Percentiles rank a stretch among this genome's conserved stretches.
phyloP scores from a whole-genome alignment of 2,113 vertebrate genomes.

The Accipiter virgatus region DNA sequence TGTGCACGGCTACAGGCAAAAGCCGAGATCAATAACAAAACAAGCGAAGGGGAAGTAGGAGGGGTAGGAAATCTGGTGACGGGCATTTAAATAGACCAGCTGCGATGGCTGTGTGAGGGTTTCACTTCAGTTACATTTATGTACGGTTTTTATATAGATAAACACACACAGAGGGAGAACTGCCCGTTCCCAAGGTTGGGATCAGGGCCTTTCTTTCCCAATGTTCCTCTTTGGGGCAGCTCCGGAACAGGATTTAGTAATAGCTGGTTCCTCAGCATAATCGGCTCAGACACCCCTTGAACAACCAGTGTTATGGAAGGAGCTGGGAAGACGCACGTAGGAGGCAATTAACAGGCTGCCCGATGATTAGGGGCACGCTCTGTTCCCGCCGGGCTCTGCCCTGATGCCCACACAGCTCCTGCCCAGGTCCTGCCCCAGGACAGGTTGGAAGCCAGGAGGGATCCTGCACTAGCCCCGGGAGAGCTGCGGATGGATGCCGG shows the following conservation, averaged over 20 bases:
- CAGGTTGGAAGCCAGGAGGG: not conserved
- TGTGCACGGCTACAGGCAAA: fast-evolving
- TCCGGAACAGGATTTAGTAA: not conserved
- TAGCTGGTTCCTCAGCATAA: fast-evolving
- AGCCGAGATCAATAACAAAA: fast-evolving
- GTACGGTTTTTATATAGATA: fast-evolving
- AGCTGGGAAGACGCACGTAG: not conserved
- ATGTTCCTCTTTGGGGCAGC: not conserved
- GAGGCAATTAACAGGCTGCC: not conserved
- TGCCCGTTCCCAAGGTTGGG: not conserved
- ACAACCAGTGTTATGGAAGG: not conserved
- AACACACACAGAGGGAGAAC: fast-evolving
- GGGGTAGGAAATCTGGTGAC: not conserved
- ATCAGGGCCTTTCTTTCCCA: fast-evolving
- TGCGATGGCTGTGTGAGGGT: fast-evolving
- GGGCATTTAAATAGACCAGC: not conserved
- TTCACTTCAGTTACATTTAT: fast-evolving
- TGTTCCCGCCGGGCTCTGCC: not conserved
- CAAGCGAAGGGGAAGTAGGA: not conserved
- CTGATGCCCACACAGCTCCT: not conserved
- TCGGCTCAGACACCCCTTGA: not conserved
- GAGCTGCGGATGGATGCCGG: fast-evolving
- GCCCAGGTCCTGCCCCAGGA: not conserved
- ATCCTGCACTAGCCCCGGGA: not conserved
- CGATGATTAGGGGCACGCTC: not conserved